Percentiles rank a stretch among this genome's conserved stretches.
These are phyloP conservation scores for Parnassius orleans DNA, from an alignment of 2,888 invertebrate species.

Conservation along the genomic window DNA sequence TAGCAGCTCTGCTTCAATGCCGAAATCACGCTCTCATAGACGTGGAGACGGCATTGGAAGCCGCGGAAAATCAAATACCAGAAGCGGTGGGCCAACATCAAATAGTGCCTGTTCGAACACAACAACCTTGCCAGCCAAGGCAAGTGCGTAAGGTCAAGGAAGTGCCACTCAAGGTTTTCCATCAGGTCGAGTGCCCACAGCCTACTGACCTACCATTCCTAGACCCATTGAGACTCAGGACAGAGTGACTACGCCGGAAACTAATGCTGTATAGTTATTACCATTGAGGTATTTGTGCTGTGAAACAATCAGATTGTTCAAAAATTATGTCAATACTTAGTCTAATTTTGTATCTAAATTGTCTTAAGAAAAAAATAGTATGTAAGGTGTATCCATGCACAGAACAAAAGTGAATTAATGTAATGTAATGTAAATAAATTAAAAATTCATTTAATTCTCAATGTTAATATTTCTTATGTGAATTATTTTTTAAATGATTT, in stretches of 20 bases:
- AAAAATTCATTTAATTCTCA: too few species aligned
- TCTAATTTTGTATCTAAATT: neutral
- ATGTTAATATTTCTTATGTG: too few species aligned
- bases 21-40: constrained; percentile 71
- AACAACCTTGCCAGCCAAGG: constrained; percentile 31
- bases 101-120: constrained; percentile 53
- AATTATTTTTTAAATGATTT: too few species aligned
- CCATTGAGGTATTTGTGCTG: constrained; percentile 38
- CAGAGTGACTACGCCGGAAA: constrained; percentile 66
- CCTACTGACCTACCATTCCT: constrained; percentile 59
- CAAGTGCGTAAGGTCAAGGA: constrained; percentile 52
- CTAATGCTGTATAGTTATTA: constrained; percentile 61
- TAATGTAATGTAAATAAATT: too few species aligned
- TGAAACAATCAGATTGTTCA: constrained; percentile 5
- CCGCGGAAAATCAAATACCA: constrained; percentile 62
- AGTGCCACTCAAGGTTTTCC: constrained; percentile 68
- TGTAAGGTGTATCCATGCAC: too few species aligned
- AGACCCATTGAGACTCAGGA: constrained; percentile 65
- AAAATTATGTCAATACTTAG: neutral
- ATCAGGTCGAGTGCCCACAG: constrained; percentile 56
- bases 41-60: constrained; percentile 77
- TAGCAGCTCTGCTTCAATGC: constrained; percentile 66
- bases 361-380: neutral
- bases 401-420: too few species aligned
- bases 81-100: constrained; percentile 49